Evolutionary conservation across 2,888 invertebrate species (phyloP).

Genomic region (Drepanosiphum platanoidis): DNA sequence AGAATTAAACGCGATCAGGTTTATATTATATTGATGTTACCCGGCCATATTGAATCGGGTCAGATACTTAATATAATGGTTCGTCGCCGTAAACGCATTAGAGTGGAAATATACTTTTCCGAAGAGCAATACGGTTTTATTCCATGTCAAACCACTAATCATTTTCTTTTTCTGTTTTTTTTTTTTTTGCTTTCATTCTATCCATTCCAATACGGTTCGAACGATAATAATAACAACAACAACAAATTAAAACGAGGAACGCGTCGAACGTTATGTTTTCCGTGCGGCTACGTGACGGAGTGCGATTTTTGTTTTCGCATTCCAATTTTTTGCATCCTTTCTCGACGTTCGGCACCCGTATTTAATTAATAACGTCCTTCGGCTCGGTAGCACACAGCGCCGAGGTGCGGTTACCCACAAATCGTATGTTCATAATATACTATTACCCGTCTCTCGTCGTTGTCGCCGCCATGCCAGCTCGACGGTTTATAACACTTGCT

Average conservation of each 20-base stretch:
- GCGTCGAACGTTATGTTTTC: not conserved
- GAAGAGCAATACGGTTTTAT: conserved; percentile 15
- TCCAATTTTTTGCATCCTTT: not conserved
- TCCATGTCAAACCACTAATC: conserved; percentile 32
- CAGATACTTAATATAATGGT: conserved; percentile 12
- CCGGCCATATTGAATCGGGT: conserved; percentile 24
- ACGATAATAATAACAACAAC: no score
- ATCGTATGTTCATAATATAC: no score
- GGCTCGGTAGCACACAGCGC: no score
- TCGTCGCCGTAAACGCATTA: conserved; percentile 31
- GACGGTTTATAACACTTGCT: no score
- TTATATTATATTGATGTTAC: conserved; percentile 9
- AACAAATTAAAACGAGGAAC: no score
- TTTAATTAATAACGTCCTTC: not conserved
- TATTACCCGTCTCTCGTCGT: no score
- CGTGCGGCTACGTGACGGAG: conserved; percentile 15
- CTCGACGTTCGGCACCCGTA: not conserved
- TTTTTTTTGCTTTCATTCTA: no score
- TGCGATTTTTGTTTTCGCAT: conserved; percentile 8
- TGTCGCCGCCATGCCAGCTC: no score
- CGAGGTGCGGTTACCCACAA: not conserved
- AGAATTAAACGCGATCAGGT: conserved; percentile 4
- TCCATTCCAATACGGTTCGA: not conserved
- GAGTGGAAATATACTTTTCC: conserved; percentile 52
- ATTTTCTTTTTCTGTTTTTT: no score